These are phyloP conservation scores for Xestobium rufovillosum DNA, from an alignment of 2,888 invertebrate genomes.

Conservation along the genomic window DNA sequence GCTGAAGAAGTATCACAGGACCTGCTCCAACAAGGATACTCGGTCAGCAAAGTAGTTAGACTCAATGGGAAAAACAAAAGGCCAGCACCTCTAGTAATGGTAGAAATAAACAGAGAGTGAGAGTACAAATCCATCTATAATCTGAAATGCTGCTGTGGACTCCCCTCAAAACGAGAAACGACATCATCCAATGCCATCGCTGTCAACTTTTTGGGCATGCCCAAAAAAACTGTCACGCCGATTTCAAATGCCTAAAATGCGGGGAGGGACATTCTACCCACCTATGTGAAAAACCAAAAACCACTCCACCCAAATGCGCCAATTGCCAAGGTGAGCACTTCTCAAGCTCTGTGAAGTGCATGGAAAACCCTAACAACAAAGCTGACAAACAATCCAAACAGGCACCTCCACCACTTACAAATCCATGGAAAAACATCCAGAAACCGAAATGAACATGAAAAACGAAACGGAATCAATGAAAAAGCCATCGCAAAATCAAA, in stretches of 20 bases:
- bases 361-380: conserved; percentile 12
- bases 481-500: too few relatives aligned
- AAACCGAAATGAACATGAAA: too few relatives aligned
- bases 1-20: conserved; percentile 30
- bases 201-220: conserved; percentile 45
- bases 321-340: conserved; percentile 39
- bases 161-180: conserved; percentile 33
- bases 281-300: conserved; percentile 33
- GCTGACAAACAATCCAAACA: too few relatives aligned
- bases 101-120: too few relatives aligned
- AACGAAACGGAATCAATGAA: too few relatives aligned
- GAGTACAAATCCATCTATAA: conserved; percentile 14
- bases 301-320: conserved; percentile 37
- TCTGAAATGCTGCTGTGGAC: conserved; percentile 33
- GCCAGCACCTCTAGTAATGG: conserved; percentile 28
- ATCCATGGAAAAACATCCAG: too few relatives aligned
- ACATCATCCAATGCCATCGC: conserved; percentile 37
- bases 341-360: conserved; percentile 37
- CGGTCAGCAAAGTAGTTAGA: conserved; percentile 37
- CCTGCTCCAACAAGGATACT: conserved; percentile 34
- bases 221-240: conserved; percentile 40
- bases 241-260: conserved; percentile 42
- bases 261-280: conserved; percentile 38
- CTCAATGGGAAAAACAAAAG: conserved; percentile 32
- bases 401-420: too few relatives aligned